A percentile compares a stretch with the other conserved stretches of the same genome.
Conservation (phyloP, 2,888 invertebrate genomes). For the Microchrysa polita region DNA sequence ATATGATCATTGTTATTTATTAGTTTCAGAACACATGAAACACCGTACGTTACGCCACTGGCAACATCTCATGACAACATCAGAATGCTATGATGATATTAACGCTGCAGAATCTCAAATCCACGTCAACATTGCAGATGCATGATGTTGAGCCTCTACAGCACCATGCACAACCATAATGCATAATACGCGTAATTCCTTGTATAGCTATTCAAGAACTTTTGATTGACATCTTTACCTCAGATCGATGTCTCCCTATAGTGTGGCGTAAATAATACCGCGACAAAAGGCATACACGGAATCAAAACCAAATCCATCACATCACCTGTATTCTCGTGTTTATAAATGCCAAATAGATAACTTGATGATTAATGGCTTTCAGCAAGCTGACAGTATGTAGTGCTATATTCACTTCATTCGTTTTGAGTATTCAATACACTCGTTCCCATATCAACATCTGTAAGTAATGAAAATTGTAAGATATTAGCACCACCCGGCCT, state of each 20-base stretch:
- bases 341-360: constrained; percentile 43
- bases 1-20: too few species aligned
- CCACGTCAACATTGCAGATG: not conserved
- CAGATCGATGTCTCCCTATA: constrained; percentile 9
- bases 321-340: constrained; percentile 29
- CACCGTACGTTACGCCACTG: too few species aligned
- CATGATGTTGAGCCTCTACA: not conserved
- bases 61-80: too few species aligned
- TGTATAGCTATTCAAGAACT: not conserved
- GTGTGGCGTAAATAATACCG: not conserved
- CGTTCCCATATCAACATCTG: too few species aligned
- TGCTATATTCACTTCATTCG: constrained; percentile 31
- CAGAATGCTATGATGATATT: too few species aligned
- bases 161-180: constrained; percentile 5
- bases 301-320: not conserved
- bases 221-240: constrained; percentile 35
- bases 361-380: constrained; percentile 40
- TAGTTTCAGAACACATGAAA: too few species aligned
- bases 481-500: constrained; percentile 27
- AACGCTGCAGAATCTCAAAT: too few species aligned
- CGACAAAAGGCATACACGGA: constrained; percentile 18
- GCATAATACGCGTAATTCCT: too few species aligned
- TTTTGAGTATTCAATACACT: constrained; percentile 22
- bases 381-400: constrained; percentile 23
- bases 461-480: too few species aligned